These are phyloP conservation scores for Iguana delicatissima DNA, from an alignment of 2,797 vertebrate genomes.

Conservation along the genomic window DNA sequence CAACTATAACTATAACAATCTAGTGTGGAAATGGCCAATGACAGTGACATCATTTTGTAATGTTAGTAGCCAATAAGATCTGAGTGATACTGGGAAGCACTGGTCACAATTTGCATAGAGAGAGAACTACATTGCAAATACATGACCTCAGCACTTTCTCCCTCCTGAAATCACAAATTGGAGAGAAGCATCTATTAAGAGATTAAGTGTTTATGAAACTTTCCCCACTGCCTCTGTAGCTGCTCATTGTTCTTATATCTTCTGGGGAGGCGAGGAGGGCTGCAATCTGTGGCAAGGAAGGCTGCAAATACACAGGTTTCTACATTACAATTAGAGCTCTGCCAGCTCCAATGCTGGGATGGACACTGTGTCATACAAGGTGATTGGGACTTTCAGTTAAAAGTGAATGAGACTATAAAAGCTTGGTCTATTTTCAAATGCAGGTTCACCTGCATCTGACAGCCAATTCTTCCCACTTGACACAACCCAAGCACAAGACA, in stretches of 20 bases:
- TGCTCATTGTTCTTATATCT: not conserved
- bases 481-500: not conserved
- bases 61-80: not conserved
- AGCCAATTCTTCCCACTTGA: not conserved
- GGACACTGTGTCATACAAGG: not conserved
- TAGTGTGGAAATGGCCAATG: not conserved
- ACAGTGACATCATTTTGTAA: not conserved
- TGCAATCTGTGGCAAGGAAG: not conserved
- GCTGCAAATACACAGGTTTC: not conserved
- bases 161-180: not conserved
- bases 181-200: not conserved
- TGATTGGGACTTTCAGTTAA: not conserved
- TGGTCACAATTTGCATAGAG: not conserved
- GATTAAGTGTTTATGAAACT: not conserved
- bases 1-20: too few species aligned
- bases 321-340: not conserved
- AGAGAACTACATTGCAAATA: not conserved
- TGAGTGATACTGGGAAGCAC: not conserved
- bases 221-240: too few species aligned
- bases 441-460: not conserved
- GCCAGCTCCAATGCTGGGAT: not conserved
- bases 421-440: not conserved
- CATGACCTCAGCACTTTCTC: not conserved
- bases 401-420: not conserved
- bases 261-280: not conserved